Evolutionary conservation across 2,888 invertebrate species (phyloP), one percentile per base, ranked within the genome.

Genomic region (Imbricaverruca yamaguchii): DNA sequence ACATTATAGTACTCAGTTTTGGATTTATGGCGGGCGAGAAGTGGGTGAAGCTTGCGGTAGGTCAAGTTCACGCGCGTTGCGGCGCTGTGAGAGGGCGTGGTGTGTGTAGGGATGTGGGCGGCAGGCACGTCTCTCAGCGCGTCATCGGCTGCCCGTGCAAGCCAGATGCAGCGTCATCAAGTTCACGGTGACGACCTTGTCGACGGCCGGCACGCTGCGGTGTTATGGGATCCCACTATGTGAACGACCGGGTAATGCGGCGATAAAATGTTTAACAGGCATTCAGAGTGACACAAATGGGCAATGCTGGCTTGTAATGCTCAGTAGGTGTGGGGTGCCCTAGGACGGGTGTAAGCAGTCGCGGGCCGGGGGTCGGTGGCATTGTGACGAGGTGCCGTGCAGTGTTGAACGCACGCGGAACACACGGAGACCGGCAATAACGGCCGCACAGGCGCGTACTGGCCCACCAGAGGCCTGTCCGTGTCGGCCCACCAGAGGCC

Each of bases 111-210:
- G 59, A 59, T 59, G 59, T 15, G 12, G 59, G 11, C 59, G 11
- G 59, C 59, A 59, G 12, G 59, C 81, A 65, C 83, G 84, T 84
- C 85, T 85, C 86, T 85, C 86, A 86, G 86, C 85, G 85, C 85
- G 85, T 83, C 85, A 83, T 83, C 82, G 83, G 84, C 84, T 85
- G 84, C 39, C 39, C 39, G 39, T 39, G 39, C 39, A 84, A 84
- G 85, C 85, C 84, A 84, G 84, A 83, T 84, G 85, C 84, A 84
- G 39, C 39, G 39, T 39, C 39, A 4, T 39, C 39, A 39, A 39
- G 39, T 39, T 39, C 39, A 39, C 84, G 85, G 87, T 87, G 87
- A 87, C 86, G 87, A 86, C 87, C 87, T 86, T 85, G 86, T 85
- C 87, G 87, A 87, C 87, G 87, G 74, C 53, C 55, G 65, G 23